phyloP scores from a whole-genome alignment of 2,888 invertebrate species.

The Camponotus fellah region DNA sequence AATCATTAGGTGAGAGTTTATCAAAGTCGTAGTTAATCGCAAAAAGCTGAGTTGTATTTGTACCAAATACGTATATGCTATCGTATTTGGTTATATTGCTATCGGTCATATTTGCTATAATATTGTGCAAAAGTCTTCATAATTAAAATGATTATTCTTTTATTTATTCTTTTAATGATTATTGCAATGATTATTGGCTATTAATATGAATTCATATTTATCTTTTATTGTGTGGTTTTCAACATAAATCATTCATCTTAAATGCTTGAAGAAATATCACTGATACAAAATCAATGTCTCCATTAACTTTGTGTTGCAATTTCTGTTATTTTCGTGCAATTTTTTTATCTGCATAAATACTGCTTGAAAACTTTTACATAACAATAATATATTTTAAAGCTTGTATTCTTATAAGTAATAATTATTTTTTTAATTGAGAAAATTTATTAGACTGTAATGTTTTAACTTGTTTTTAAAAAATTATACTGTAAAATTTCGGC shows the following conservation, averaged over 20 bases:
- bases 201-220: background rate
- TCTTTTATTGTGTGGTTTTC: background rate
- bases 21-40: slow-evolving; percentile 2
- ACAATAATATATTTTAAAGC: background rate
- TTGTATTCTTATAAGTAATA: background rate
- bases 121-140: background rate
- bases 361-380: background rate
- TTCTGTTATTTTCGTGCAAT: background rate
- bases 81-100: background rate
- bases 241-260: background rate
- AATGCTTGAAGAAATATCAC: background rate
- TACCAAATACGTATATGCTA: background rate
- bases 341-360: background rate
- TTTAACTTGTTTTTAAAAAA: background rate
- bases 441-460: background rate
- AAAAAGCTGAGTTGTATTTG: background rate
- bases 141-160: slow-evolving; percentile 10
- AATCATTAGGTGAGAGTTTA: background rate
- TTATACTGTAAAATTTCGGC: background rate
- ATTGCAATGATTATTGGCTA: background rate
- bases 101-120: background rate
- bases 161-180: background rate
- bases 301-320: background rate
- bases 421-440: background rate
- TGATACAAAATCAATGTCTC: background rate